phyloP scores from a whole-genome alignment of 2,113 vertebrate species.

The Tupaia chinensis region DNA sequence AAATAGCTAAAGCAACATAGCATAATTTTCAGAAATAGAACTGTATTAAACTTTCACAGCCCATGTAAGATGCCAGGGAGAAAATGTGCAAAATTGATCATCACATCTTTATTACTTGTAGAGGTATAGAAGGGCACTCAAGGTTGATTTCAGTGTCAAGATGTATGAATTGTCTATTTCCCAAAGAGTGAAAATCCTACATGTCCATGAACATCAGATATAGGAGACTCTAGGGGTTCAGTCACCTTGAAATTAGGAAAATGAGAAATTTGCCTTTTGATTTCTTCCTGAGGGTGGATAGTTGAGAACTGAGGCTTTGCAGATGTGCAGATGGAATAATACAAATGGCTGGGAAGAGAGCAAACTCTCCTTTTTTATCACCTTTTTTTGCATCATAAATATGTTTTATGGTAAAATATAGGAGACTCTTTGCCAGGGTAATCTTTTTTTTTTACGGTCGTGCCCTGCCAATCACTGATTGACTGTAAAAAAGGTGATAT shows the following conservation, averaged over 20 bases:
- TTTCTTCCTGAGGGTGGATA: conserved; percentile 30
- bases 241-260: conserved; percentile 76
- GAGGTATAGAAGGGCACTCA: conserved; percentile 68
- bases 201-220: conserved; percentile 51
- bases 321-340: background rate
- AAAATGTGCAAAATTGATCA: conserved; percentile 68
- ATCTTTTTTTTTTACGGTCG: background rate
- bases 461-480: background rate
- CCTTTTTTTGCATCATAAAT: conserved; percentile 36
- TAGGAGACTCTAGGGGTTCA: conserved; percentile 50
- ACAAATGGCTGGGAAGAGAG: conserved; percentile 23
- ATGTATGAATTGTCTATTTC: conserved; percentile 70
- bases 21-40: conserved; percentile 77
- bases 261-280: conserved; percentile 16
- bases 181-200: conserved; percentile 66
- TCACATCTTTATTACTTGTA: conserved; percentile 69
- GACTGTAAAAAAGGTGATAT: background rate
- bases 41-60: conserved; percentile 72
- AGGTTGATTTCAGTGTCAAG: conserved; percentile 68
- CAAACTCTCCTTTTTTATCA: conserved; percentile 35
- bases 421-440: background rate
- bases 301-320: conserved; percentile 56
- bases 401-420: conserved; percentile 57
- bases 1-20: conserved; percentile 65
- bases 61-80: conserved; percentile 49